phyloP scores from a whole-genome alignment of 1,140 invertebrate species.

The Drosophila ercepeae region DNA sequence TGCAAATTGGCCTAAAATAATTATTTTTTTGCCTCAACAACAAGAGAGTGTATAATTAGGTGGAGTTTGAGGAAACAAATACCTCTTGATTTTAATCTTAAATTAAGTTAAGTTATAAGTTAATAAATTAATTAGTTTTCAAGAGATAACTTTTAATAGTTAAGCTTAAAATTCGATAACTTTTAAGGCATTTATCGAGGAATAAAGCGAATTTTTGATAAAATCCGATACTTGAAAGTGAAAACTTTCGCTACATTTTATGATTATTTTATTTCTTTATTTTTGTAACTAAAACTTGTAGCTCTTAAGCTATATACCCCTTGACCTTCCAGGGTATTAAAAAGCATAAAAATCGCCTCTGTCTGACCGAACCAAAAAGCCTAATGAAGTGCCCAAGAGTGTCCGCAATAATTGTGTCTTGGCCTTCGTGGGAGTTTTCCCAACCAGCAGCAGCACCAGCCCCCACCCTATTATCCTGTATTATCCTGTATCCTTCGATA shows the following conservation, averaged over 20 bases:
- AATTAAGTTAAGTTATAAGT: not conserved
- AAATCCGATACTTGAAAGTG: too few species aligned
- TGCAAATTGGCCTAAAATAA: slow-evolving; percentile 78
- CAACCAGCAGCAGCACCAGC: too few species aligned
- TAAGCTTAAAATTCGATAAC: too few species aligned
- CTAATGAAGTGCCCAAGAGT: slow-evolving; percentile 52
- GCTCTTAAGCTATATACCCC: not conserved
- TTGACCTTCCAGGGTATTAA: not conserved
- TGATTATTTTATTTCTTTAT: too few species aligned
- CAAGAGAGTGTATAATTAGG: slow-evolving; percentile 4
- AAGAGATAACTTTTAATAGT: too few species aligned
- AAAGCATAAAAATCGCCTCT: slow-evolving; percentile 56
- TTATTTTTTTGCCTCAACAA: slow-evolving; percentile 59
- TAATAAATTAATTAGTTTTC: too few species aligned
- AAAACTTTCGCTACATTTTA: too few species aligned
- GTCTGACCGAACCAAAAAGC: slow-evolving; percentile 9
- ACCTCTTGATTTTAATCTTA: not conserved
- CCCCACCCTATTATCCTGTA: not conserved
- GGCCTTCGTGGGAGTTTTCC: not conserved
- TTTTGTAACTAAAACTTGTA: too few species aligned
- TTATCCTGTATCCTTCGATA: not conserved
- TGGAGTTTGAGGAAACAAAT: not conserved
- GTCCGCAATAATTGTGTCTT: slow-evolving; percentile 46
- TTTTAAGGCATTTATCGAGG: too few species aligned
- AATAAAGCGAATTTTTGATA: too few species aligned